Conservation (phyloP, 1,140 invertebrate species). For the Octopus sinensis region DNA sequence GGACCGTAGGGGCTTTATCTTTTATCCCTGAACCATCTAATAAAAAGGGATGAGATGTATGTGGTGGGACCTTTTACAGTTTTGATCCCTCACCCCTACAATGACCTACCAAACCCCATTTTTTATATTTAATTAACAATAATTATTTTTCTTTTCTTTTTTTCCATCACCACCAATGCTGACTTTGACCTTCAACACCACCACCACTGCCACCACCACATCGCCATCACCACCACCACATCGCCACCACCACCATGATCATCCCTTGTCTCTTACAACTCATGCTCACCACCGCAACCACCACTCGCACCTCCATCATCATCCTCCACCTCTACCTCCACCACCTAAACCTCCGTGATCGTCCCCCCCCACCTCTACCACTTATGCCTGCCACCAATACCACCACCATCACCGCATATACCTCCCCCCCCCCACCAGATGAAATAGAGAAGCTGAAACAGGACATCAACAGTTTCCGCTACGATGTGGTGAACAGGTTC, state of each 20-base stretch:
- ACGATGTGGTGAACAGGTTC: not conserved
- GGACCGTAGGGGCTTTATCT: too few relatives aligned
- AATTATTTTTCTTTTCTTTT: too few relatives aligned
- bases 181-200: too few relatives aligned
- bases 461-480: not conserved
- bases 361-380: not conserved
- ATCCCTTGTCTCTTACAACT: not conserved
- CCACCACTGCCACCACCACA: too few relatives aligned
- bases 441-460: not conserved
- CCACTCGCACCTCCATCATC: not conserved
- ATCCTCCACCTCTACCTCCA: not conserved
- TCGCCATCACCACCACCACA: too few relatives aligned
- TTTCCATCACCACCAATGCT: too few relatives aligned
- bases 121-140: too few relatives aligned
- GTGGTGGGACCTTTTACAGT: too few relatives aligned
- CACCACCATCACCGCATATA: not conserved
- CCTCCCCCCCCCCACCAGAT: slow-evolving; percentile 10
- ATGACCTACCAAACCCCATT: too few relatives aligned
- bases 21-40: too few relatives aligned
- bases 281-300: not conserved
- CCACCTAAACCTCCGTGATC: not conserved
- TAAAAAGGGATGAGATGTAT: too few relatives aligned
- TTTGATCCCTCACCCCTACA: too few relatives aligned
- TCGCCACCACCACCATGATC: not conserved
- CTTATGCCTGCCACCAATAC: not conserved